Conservation (phyloP, 2,113 vertebrate genomes). For the Sylvietta virens region DNA sequence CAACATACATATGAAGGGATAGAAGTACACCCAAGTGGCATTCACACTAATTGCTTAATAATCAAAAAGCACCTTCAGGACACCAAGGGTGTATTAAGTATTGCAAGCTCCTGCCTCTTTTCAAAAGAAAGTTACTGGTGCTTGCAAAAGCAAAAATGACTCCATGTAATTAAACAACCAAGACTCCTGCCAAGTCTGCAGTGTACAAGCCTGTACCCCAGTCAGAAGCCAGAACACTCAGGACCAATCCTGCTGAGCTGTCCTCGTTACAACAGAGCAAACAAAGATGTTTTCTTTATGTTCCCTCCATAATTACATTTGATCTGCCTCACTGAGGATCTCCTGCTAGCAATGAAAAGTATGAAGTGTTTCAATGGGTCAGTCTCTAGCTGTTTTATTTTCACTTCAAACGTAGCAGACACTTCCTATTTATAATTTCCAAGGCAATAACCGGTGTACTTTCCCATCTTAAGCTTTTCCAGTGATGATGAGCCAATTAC, state of each 20-base stretch:
- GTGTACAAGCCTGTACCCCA: neutral
- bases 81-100: neutral
- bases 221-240: neutral
- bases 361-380: slow-evolving; percentile 17
- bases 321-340: slow-evolving; percentile 11
- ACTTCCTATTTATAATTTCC: neutral
- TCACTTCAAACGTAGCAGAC: neutral
- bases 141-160: slow-evolving; percentile 6
- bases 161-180: neutral
- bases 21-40: neutral
- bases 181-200: neutral
- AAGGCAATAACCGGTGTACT: neutral
- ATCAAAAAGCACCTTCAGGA: neutral
- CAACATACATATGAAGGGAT: neutral
- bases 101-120: neutral
- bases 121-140: neutral
- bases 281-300: slow-evolving; percentile 22
- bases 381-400: slow-evolving; percentile 34
- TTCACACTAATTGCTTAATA: neutral
- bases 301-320: slow-evolving; percentile 37
- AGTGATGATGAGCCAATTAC: neutral
- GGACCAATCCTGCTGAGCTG: slow-evolving; percentile 17
- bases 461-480: neutral
- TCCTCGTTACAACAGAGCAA: slow-evolving; percentile 34
- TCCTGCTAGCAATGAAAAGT: slow-evolving; percentile 21